Conservation (phyloP, 2,113 vertebrate genomes). For the Coturnix japonica region DNA sequence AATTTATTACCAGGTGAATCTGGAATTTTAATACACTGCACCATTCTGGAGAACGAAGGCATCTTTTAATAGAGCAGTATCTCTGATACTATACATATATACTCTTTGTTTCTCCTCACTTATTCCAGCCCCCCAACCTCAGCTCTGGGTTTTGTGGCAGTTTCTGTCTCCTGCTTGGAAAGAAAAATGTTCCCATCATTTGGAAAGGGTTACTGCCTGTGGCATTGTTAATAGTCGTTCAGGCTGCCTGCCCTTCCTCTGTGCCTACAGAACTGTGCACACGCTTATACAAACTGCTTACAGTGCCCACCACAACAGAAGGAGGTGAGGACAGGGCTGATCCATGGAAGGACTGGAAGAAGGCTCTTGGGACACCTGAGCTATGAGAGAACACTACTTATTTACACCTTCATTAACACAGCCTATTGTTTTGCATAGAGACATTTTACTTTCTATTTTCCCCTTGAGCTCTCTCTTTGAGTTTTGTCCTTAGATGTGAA, state of each 20-base stretch:
- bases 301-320: background rate
- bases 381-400: too few species aligned
- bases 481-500: background rate
- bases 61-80: background rate
- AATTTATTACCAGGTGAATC: background rate
- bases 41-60: background rate
- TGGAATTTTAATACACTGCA: background rate
- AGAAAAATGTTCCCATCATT: background rate
- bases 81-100: background rate
- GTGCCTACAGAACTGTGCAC: background rate
- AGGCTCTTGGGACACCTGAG: background rate
- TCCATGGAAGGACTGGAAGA: background rate
- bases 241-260: background rate
- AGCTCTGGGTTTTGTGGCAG: background rate
- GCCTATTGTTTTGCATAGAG: background rate
- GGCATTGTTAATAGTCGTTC: background rate
- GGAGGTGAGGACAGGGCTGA: background rate
- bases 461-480: background rate
- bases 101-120: background rate
- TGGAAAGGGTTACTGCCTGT: background rate
- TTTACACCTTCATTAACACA: background rate
- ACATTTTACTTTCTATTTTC: background rate
- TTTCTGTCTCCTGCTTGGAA: background rate
- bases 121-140: background rate
- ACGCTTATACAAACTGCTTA: background rate